Evolutionary conservation across 2,888 invertebrate species (phyloP).

Genomic region (Eilema depressum): DNA sequence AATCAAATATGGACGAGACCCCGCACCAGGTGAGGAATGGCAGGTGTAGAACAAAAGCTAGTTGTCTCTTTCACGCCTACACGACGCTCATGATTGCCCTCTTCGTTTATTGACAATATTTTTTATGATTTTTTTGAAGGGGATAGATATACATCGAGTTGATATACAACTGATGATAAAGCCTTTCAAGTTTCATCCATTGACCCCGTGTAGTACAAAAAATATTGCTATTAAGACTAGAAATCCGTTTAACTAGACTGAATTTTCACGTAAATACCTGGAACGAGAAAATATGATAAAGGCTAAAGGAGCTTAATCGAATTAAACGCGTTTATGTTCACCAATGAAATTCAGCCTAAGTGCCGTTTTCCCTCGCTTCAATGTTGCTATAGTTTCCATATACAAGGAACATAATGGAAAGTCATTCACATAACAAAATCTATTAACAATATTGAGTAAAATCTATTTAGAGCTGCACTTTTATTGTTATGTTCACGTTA

Average conservation of each 20-base stretch:
- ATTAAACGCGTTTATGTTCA: neutral
- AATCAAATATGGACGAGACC: slow-evolving; percentile 81
- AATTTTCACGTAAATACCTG: neutral
- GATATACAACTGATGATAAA: slow-evolving; percentile 66
- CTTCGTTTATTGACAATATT: slow-evolving; percentile 65
- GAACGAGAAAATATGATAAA: neutral
- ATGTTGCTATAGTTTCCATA: slow-evolving; percentile 61
- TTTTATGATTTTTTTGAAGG: slow-evolving; percentile 72
- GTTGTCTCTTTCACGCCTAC: slow-evolving; percentile 68
- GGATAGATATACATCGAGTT: slow-evolving; percentile 71
- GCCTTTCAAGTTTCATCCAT: slow-evolving; percentile 71
- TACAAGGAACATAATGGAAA: slow-evolving; percentile 49
- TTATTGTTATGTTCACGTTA: slow-evolving; percentile 18
- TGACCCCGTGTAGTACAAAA: slow-evolving; percentile 70
- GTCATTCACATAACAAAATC: slow-evolving; percentile 52
- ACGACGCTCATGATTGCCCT: slow-evolving; percentile 41
- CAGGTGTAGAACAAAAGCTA: slow-evolving; percentile 79
- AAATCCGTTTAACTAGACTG: slow-evolving; percentile 15
- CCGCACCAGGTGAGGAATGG: slow-evolving; percentile 77
- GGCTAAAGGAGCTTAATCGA: neutral
- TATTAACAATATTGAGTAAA: slow-evolving; percentile 68
- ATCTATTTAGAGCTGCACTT: slow-evolving; percentile 32
- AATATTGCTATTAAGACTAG: slow-evolving; percentile 72
- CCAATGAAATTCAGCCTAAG: slow-evolving; percentile 40
- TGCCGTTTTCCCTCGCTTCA: slow-evolving; percentile 69